Evolutionary conservation across 2,113 vertebrate species (phyloP).

Genomic region (Nerophis ophidion): DNA sequence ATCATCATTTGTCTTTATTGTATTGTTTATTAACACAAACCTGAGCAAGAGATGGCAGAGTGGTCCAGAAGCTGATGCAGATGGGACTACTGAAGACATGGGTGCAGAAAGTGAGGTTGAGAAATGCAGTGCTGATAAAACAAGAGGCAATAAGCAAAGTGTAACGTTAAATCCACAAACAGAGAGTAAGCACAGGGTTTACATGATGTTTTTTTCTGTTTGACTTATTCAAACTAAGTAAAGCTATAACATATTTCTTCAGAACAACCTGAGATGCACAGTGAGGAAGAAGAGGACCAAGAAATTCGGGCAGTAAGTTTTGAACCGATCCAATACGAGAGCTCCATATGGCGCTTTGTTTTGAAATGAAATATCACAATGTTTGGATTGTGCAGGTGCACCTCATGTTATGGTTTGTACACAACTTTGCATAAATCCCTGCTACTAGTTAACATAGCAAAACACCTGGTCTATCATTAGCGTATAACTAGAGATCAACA

Average conservation of each 20-base stretch:
- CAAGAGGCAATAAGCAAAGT: background rate
- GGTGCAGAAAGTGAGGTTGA: constrained; percentile 17
- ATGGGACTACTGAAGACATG: constrained; percentile 23
- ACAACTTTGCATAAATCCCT: too few species aligned
- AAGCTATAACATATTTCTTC: constrained; percentile 11
- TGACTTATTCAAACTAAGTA: background rate
- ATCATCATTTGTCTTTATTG: too few species aligned
- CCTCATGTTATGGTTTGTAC: background rate
- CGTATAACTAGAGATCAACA: too few species aligned
- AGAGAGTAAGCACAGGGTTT: constrained; percentile 24
- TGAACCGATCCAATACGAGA: background rate
- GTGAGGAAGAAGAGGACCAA: constrained; percentile 11
- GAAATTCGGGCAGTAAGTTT: constrained; percentile 15
- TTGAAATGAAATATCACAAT: background rate
- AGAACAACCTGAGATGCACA: constrained; percentile 34
- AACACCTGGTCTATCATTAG: background rate
- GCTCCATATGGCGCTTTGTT: background rate
- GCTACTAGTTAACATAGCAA: background rate
- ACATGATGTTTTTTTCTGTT: background rate
- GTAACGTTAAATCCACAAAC: constrained; percentile 10
- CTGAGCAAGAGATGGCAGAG: constrained; percentile 18
- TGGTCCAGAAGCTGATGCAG: constrained; percentile 11
- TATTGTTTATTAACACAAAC: background rate
- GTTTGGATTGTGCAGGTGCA: background rate
- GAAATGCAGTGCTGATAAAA: constrained; percentile 17